Evolutionary conservation across 2,797 vertebrate species (phyloP), one percentile per base, ranked within the genome.

Genomic region (Sebastes kiyomatsui): DNA sequence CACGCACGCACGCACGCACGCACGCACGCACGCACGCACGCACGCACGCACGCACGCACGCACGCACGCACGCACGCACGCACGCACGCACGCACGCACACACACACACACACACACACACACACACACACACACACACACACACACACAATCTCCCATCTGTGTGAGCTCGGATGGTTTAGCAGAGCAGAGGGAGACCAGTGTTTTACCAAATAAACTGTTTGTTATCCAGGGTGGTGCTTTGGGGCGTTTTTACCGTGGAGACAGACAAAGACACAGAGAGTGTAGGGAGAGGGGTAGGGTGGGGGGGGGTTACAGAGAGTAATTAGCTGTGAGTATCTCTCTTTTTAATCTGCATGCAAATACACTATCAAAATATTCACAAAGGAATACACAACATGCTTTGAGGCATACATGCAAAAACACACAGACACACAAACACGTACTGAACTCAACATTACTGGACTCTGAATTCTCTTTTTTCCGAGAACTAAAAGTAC

Each of bases 361-460:
- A 61, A 71, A 83, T 30, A 66, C 49, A 67, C 38, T 6, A n/a
- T 67, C 42, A 55, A 16, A 81, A 77, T 38, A 77, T 72, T 52
- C 69, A 71, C 65, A 82, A 6, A 46, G 42, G 68, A 59, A 73
- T n/a, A 7, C 22, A 64, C 30, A 69, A 61, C 61, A 49, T 61
- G 61, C 71, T 70, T 20, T 22, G 18, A 66, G 23, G 27, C 56
- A 76, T 20, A 23, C 59, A 25, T 4, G 9, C 11, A 20, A 52
- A 23, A 35, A 60, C 54, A 32, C 65, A 35, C 52, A 33, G 28
- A 70, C 32, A 42, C 56, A 32, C 42, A 61, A 42, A 46, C 20
- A 59, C 16, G 8, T 27, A 42, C 38, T 42, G 38, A 16, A 42
- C 38, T 8, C 58, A 9, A 58, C 18, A 28, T 33, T 11, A 22